Conservation (phyloP, 1,140 invertebrate species). For the Drosophila subpulchrella region DNA sequence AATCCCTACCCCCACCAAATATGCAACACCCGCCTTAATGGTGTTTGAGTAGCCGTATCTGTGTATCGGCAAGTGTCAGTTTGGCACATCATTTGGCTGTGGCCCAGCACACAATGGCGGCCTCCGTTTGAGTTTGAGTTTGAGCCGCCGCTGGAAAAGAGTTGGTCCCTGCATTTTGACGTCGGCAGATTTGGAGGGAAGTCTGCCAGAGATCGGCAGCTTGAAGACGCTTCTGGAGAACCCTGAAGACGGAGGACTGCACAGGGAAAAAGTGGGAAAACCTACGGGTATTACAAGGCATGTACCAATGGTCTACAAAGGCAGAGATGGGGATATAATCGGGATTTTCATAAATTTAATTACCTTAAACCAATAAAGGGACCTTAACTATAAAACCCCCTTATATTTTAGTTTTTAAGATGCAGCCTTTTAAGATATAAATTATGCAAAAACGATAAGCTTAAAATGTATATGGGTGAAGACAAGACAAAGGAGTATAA, state of each 20-base stretch:
- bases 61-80: constrained; percentile 76
- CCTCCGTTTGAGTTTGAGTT: constrained; percentile 45
- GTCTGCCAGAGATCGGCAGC: constrained; percentile 28
- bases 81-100: constrained; percentile 81
- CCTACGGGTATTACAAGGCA: neutral
- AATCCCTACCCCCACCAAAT: neutral
- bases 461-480: too few species aligned
- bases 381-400: too few species aligned
- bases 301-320: neutral
- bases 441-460: too few species aligned
- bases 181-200: constrained; percentile 71
- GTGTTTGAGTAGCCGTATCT: constrained; percentile 74
- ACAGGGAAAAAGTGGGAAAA: neutral
- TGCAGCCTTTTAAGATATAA: too few species aligned
- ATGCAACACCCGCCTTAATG: constrained; percentile 62
- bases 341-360: neutral
- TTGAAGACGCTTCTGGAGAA: constrained; percentile 12
- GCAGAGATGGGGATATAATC: too few species aligned
- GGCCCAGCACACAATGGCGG: constrained; percentile 72
- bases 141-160: constrained; percentile 56
- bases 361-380: neutral
- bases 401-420: too few species aligned
- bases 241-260: constrained; percentile 4
- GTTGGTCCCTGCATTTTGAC: constrained; percentile 66
- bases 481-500: too few species aligned